Evolutionary conservation across 2,797 vertebrate genomes (phyloP).

Genomic region (Brachyrhaphis roseni): DNA sequence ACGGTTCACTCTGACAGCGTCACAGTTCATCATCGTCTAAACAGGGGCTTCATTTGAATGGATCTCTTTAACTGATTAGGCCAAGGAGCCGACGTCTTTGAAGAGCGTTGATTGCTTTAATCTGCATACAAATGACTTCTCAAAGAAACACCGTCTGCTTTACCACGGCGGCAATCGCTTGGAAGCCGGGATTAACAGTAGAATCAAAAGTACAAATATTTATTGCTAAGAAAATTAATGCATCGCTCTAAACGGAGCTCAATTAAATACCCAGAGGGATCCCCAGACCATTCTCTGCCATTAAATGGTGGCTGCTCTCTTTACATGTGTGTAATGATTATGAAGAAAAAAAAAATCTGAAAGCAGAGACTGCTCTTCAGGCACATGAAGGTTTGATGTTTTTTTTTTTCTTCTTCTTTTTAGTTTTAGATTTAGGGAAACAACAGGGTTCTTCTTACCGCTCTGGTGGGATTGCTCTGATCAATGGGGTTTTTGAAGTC

Average conservation of each 20-base stretch:
- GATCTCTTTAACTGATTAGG: slow-evolving; percentile 46
- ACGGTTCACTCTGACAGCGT: neutral
- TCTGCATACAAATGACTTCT: slow-evolving; percentile 59
- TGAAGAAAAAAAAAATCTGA: neutral
- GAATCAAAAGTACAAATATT: slow-evolving; percentile 45
- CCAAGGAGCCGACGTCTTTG: slow-evolving; percentile 25
- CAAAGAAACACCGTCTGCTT: slow-evolving; percentile 14
- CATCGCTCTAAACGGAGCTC: slow-evolving; percentile 9
- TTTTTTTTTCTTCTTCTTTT: neutral
- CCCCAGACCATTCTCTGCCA: slow-evolving; percentile 6
- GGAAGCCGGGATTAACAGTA: slow-evolving; percentile 25
- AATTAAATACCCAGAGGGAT: slow-evolving; percentile 22
- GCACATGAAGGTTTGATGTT: slow-evolving; percentile 33
- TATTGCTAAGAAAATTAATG: slow-evolving; percentile 31
- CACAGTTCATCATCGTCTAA: slow-evolving; percentile 24
- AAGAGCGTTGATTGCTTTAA: slow-evolving; percentile 47
- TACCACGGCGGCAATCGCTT: slow-evolving; percentile 24
- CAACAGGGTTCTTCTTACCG: slow-evolving; percentile 87
- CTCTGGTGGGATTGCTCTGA: slow-evolving; percentile 95
- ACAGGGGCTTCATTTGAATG: slow-evolving; percentile 44
- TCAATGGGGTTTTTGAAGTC: slow-evolving; percentile 97
- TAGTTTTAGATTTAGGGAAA: slow-evolving; percentile 38
- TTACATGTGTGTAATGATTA: neutral
- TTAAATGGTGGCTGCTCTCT: slow-evolving; percentile 1
- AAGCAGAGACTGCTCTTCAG: slow-evolving; percentile 4